Evolutionary conservation across 2,113 vertebrate species (phyloP).

Genomic region (Tauraco erythrolophus): DNA sequence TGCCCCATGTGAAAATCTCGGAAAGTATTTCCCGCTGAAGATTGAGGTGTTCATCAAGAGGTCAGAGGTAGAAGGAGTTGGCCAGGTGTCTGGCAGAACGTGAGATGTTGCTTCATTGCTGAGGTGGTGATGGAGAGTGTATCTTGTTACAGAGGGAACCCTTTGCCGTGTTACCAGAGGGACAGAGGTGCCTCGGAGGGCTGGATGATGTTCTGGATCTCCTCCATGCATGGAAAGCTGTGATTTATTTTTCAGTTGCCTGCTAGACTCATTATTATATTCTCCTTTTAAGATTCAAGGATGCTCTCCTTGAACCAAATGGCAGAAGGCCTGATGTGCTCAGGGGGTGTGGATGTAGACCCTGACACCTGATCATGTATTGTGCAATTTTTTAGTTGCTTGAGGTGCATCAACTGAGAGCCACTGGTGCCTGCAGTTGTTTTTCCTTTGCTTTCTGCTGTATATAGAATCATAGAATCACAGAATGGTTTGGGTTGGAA

Average conservation of each 20-base stretch:
- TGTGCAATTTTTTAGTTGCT: neutral
- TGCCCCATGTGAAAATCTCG: neutral
- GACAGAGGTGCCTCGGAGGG: conserved; percentile 21
- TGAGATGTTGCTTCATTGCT: conserved; percentile 3
- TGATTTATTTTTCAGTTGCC: conserved; percentile 39
- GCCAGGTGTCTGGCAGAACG: conserved; percentile 44
- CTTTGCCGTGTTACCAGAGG: neutral
- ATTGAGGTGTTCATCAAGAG: neutral
- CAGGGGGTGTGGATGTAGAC: neutral
- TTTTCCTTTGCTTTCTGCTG: conserved; percentile 42
- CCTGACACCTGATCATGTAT: neutral
- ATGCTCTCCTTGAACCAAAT: neutral
- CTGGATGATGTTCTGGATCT: conserved; percentile 53
- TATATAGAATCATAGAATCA: no score
- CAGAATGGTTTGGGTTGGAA: no score
- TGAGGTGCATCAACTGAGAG: conserved; percentile 19
- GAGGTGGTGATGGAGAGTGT: neutral
- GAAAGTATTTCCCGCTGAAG: conserved; percentile 2
- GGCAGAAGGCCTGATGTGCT: neutral
- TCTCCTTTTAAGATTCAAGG: neutral
- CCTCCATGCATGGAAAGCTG: neutral
- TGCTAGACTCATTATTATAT: neutral
- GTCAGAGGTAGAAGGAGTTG: conserved; percentile 21
- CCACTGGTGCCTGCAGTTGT: neutral
- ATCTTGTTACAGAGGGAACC: conserved; percentile 20